These are phyloP conservation scores for Orussus abietinus DNA, from an alignment of 1,140 invertebrate species.

Conservation along the genomic window DNA sequence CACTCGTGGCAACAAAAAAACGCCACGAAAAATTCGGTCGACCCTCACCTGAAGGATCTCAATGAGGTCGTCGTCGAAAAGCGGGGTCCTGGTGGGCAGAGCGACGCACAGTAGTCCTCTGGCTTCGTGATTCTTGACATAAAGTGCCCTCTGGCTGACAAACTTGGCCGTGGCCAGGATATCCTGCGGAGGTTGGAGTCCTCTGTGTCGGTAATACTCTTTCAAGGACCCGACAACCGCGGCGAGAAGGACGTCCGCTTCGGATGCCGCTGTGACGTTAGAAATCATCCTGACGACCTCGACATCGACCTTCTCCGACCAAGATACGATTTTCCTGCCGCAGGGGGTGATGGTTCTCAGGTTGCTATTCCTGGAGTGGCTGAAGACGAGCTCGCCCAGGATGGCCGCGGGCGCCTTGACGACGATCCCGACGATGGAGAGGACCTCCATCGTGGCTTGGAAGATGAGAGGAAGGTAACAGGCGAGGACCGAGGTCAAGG, in stretches of 20 bases:
- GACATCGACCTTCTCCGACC: slow-evolving; percentile 65
- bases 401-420: slow-evolving; percentile 59
- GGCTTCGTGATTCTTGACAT: slow-evolving; percentile 50
- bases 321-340: slow-evolving; percentile 73
- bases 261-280: slow-evolving; percentile 59
- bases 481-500: slow-evolving; percentile 42
- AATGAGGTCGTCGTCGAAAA: slow-evolving; percentile 43
- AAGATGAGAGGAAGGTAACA: slow-evolving; percentile 59
- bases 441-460: slow-evolving; percentile 54
- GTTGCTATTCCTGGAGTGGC: slow-evolving; percentile 49
- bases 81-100: slow-evolving; percentile 53
- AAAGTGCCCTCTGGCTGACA: slow-evolving; percentile 53
- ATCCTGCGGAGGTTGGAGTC: slow-evolving; percentile 51
- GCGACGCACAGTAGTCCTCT: slow-evolving; percentile 59
- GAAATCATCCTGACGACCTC: slow-evolving; percentile 57
- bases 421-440: slow-evolving; percentile 55
- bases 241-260: slow-evolving; percentile 66
- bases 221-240: slow-evolving; percentile 61
- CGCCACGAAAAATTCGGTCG: slow-evolving; percentile 22
- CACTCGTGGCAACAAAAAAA: slow-evolving; percentile 34
- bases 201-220: slow-evolving; percentile 59
- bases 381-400: slow-evolving; percentile 57
- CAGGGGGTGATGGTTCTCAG: slow-evolving; percentile 68
- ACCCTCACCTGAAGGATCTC: slow-evolving; percentile 42
- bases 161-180: slow-evolving; percentile 59